phyloP scores from a whole-genome alignment of 2,888 invertebrate genomes.

The Poecilobothrus nobilitatus region DNA sequence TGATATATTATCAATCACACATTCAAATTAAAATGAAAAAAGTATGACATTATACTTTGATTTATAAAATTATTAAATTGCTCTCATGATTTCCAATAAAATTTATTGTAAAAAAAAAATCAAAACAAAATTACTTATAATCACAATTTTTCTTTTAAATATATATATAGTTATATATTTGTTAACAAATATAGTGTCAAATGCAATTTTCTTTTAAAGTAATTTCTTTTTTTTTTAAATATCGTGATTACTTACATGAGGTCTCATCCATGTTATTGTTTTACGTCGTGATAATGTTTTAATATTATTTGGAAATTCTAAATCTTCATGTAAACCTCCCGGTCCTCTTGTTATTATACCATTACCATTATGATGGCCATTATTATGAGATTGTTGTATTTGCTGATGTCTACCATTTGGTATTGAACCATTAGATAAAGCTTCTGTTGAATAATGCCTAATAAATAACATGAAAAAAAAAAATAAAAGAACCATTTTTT shows the following conservation, averaged over 20 bases:
- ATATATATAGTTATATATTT: too few relatives aligned
- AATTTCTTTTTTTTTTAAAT: too few relatives aligned
- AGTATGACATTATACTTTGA: too few relatives aligned
- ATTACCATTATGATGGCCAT: slow-evolving; percentile 17
- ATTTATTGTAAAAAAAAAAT: too few relatives aligned
- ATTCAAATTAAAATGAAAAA: too few relatives aligned
- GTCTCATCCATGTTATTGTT: slow-evolving; percentile 26
- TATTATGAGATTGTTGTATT: not conserved
- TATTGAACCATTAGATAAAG: slow-evolving; percentile 18
- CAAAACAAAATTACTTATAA: too few relatives aligned
- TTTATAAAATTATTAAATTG: too few relatives aligned
- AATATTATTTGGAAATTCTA: slow-evolving; percentile 24
- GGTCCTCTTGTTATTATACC: slow-evolving; percentile 23
- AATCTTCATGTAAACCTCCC: slow-evolving; percentile 26
- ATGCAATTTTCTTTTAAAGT: too few relatives aligned
- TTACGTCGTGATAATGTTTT: slow-evolving; percentile 25
- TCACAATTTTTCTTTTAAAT: not conserved
- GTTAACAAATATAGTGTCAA: too few relatives aligned
- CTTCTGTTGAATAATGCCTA: slow-evolving; percentile 21
- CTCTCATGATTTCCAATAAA: too few relatives aligned
- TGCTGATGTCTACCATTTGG: slow-evolving; percentile 18
- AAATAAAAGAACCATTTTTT: not conserved
- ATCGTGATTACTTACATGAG: slow-evolving; percentile 24
- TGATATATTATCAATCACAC: too few relatives aligned
- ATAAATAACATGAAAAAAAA: not conserved